Evolutionary conservation across 1,140 invertebrate genomes (phyloP).

Genomic region (Calephelis nemesis): DNA sequence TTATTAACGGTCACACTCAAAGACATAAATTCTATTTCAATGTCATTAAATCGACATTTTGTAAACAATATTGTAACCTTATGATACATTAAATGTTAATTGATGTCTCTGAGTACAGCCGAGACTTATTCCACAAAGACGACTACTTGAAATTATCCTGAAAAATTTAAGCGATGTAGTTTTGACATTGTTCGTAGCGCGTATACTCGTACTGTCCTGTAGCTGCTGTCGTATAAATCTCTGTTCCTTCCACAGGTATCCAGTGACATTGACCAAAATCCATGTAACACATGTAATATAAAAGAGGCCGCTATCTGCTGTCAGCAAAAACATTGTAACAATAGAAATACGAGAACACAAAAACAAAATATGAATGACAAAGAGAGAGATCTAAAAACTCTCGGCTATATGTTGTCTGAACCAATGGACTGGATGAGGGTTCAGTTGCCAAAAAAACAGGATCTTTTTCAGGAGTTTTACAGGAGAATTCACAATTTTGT

Average conservation of each 20-base stretch:
- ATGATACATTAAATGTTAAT: no score
- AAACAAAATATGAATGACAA: constrained; percentile 32
- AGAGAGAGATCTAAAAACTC: constrained; percentile 47
- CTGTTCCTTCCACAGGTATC: background rate
- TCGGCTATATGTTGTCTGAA: constrained; percentile 55
- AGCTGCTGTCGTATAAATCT: no score
- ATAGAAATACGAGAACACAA: constrained; percentile 26
- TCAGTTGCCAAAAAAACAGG: constrained; percentile 80
- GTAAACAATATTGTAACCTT: no score
- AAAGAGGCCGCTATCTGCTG: background rate
- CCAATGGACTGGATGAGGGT: constrained; percentile 80
- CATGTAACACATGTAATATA: background rate
- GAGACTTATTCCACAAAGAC: no score
- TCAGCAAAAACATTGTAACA: constrained; percentile 29
- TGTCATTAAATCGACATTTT: no score
- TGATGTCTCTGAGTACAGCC: no score
- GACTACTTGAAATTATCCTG: no score
- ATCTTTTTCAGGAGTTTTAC: constrained; percentile 80
- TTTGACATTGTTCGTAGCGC: no score
- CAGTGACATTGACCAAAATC: background rate
- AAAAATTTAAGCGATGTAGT: no score
- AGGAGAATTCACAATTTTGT: constrained; percentile 80
- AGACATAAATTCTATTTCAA: no score
- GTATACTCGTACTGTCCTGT: no score
- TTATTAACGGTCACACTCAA: no score